phyloP scores from a whole-genome alignment of 2,797 vertebrate genomes.

The Pseudochaenichthys georgianus region DNA sequence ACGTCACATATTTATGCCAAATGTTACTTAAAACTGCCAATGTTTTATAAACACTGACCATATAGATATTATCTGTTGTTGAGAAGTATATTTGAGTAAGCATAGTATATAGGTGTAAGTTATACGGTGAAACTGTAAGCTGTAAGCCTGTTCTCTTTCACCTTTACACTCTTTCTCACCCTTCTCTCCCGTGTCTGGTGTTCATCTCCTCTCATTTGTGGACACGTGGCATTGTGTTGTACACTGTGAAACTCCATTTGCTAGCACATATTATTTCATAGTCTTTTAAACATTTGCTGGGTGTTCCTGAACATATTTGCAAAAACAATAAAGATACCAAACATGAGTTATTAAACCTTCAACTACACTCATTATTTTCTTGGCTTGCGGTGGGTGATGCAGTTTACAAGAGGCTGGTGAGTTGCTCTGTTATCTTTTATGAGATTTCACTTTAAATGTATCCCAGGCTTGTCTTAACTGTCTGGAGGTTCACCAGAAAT shows the following conservation, averaged over 20 bases:
- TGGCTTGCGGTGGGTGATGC: not conserved
- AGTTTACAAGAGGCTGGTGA: slow-evolving; percentile 49
- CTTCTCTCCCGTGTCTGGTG: not conserved
- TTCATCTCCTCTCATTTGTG: not conserved
- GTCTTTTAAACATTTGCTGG: slow-evolving; percentile 24
- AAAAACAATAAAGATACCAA: slow-evolving; percentile 67
- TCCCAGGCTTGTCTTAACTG: slow-evolving; percentile 16
- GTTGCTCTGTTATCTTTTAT: slow-evolving; percentile 36
- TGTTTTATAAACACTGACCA: not conserved
- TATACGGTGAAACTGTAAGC: not conserved
- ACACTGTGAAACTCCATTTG: slow-evolving; percentile 15
- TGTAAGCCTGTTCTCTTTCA: not conserved
- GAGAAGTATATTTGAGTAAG: not conserved
- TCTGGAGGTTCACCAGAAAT: slow-evolving; percentile 31
- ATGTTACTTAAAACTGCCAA: slow-evolving; percentile 8
- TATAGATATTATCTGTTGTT: not conserved
- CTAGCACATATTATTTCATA: slow-evolving; percentile 10
- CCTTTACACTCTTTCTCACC: not conserved
- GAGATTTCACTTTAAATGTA: slow-evolving; percentile 28
- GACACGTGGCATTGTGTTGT: slow-evolving; percentile 14
- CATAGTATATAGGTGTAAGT: not conserved
- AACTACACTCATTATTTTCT: slow-evolving; percentile 44
- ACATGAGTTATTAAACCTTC: slow-evolving; percentile 51
- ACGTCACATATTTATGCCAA: not conserved
- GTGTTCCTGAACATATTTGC: slow-evolving; percentile 39